Evolutionary conservation across 2,888 invertebrate species (phyloP).

Genomic region (Pteria penguin): DNA sequence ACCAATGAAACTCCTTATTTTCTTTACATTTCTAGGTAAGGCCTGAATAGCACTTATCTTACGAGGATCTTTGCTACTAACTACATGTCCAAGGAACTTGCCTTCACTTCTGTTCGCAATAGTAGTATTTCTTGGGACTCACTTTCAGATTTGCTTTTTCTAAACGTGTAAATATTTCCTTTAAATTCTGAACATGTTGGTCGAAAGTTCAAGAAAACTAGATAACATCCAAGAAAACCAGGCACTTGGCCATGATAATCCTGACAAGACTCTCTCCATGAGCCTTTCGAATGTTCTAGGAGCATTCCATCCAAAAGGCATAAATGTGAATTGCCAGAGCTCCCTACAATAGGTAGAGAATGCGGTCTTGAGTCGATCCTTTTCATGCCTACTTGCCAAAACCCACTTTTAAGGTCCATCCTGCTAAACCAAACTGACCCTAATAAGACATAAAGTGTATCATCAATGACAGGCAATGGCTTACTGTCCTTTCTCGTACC

Average conservation of each 20-base stretch:
- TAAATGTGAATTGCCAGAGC: constrained; percentile 38
- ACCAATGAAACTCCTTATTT: too few species aligned
- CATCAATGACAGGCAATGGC: constrained; percentile 27
- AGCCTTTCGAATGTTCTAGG: constrained; percentile 45
- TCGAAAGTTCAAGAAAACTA: constrained; percentile 29
- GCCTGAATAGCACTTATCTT: background rate
- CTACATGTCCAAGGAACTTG: constrained; percentile 42
- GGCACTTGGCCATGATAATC: constrained; percentile 44
- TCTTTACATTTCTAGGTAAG: constrained; percentile 23
- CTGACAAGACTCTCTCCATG: too few species aligned
- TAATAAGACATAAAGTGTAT: constrained; percentile 26
- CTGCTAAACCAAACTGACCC: constrained; percentile 24
- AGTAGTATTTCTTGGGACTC: constrained; percentile 46
- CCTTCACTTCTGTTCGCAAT: too few species aligned
- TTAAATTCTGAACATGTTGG: constrained; percentile 27
- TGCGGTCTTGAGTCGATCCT: constrained; percentile 26
- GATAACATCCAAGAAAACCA: constrained; percentile 44
- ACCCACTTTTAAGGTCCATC: constrained; percentile 28
- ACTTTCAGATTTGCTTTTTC: constrained; percentile 41
- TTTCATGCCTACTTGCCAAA: constrained; percentile 27
- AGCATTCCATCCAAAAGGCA: constrained; percentile 47
- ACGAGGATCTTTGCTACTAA: constrained; percentile 23
- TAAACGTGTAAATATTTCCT: constrained; percentile 32
- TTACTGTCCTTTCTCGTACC: constrained; percentile 10
- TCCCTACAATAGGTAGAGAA: too few species aligned